Conservation (phyloP, 2,113 vertebrate genomes). For the Pristiophorus japonicus region DNA sequence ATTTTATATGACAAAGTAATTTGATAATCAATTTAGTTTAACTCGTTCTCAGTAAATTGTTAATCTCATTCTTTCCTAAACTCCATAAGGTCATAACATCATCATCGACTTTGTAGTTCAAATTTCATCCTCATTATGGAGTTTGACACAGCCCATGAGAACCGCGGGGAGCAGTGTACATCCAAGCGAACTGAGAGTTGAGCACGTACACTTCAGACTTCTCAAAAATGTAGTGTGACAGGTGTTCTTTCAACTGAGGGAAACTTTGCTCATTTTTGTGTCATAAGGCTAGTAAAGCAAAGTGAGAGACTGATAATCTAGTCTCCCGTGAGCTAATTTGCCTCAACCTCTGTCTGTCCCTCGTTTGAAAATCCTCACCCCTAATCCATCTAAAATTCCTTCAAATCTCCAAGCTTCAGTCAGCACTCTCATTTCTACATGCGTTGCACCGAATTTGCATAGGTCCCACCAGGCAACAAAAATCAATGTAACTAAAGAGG, state of each 20-base stretch:
- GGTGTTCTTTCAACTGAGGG: slow-evolving; percentile 40
- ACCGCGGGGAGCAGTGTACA: slow-evolving; percentile 13
- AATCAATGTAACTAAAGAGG: background rate
- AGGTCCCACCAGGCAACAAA: slow-evolving; percentile 39
- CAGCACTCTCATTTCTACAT: slow-evolving; percentile 33
- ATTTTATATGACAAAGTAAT: background rate
- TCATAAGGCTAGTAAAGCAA: slow-evolving; percentile 39
- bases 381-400: slow-evolving; percentile 45
- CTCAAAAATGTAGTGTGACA: slow-evolving; percentile 42
- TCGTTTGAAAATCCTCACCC: slow-evolving; percentile 47
- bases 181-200: slow-evolving; percentile 46
- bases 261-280: slow-evolving; percentile 45
- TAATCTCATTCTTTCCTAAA: background rate
- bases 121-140: background rate
- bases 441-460: slow-evolving; percentile 49
- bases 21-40: background rate
- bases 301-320: slow-evolving; percentile 40
- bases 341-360: slow-evolving; percentile 46
- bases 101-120: background rate
- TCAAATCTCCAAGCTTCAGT: slow-evolving; percentile 50
- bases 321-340: slow-evolving; percentile 53
- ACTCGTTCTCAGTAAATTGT: background rate
- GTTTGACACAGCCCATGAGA: background rate
- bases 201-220: slow-evolving; percentile 43
- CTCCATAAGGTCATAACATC: background rate